Conservation (phyloP, 2,797 vertebrate genomes). For the Columba guinea region DNA sequence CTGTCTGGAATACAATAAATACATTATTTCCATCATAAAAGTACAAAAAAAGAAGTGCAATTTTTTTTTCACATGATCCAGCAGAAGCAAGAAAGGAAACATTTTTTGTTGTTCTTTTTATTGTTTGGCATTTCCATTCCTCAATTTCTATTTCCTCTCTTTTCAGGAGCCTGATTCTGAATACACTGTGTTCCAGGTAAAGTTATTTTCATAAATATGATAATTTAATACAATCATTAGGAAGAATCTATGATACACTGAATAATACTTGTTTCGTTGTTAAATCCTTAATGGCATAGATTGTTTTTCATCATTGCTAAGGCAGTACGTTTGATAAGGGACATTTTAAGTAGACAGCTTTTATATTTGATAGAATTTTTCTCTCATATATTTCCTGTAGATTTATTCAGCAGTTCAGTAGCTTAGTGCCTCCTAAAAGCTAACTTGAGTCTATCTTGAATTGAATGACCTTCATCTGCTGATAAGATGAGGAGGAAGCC, state of each 20-base stretch:
- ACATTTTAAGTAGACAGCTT: neutral
- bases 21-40: neutral
- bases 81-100: neutral
- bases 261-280: neutral
- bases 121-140: neutral
- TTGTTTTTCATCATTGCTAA: neutral
- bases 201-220: neutral
- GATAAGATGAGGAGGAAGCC: neutral
- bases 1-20: neutral
- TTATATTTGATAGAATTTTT: neutral
- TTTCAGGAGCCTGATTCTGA: constrained; percentile 71
- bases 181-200: constrained; percentile 73
- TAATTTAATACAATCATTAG: neutral
- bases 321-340: neutral
- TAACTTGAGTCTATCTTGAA: neutral
- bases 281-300: neutral
- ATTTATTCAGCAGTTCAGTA: neutral
- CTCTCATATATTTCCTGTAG: neutral
- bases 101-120: neutral
- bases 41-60: neutral
- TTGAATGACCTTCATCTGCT: neutral
- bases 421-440: neutral
- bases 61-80: neutral
- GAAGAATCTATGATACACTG: neutral
- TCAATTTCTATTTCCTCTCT: constrained; percentile 48